phyloP scores from a whole-genome alignment of 2,113 vertebrate species.

The Podocnemis expansa region DNA sequence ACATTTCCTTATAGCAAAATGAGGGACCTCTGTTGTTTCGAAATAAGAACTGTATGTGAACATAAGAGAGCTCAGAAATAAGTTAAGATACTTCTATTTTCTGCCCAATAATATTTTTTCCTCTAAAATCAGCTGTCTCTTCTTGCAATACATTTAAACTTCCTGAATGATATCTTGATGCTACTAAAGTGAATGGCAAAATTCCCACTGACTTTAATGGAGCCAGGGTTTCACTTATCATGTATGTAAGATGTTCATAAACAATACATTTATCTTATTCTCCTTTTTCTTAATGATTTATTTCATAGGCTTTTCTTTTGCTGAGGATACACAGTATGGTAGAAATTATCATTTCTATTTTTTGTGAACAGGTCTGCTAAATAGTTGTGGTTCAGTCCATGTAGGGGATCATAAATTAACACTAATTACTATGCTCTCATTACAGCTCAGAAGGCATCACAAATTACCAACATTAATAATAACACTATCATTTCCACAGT shows the following conservation, averaged over 20 bases:
- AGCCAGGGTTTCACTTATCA: not conserved
- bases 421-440: conserved; percentile 36
- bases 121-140: not conserved
- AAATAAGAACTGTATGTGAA: too few relatives aligned
- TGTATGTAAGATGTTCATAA: not conserved
- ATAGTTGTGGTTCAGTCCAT: not conserved
- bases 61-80: not conserved
- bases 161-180: not conserved
- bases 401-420: conserved; percentile 6
- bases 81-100: not conserved
- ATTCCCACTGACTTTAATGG: not conserved
- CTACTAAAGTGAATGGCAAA: not conserved
- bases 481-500: conserved; percentile 15
- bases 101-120: not conserved
- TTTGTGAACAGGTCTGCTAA: not conserved
- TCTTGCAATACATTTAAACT: not conserved
- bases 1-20: too few relatives aligned
- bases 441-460: conserved; percentile 30
- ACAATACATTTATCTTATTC: not conserved
- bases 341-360: conserved; percentile 4
- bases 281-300: accelerated
- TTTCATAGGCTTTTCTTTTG: not conserved
- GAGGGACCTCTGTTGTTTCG: too few relatives aligned
- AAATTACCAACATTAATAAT: conserved; percentile 46
- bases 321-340: too few relatives aligned